Evolutionary conservation across 2,888 invertebrate genomes (phyloP), one percentile per base, ranked within the genome.

Genomic region (Microdon myrmicae): DNA sequence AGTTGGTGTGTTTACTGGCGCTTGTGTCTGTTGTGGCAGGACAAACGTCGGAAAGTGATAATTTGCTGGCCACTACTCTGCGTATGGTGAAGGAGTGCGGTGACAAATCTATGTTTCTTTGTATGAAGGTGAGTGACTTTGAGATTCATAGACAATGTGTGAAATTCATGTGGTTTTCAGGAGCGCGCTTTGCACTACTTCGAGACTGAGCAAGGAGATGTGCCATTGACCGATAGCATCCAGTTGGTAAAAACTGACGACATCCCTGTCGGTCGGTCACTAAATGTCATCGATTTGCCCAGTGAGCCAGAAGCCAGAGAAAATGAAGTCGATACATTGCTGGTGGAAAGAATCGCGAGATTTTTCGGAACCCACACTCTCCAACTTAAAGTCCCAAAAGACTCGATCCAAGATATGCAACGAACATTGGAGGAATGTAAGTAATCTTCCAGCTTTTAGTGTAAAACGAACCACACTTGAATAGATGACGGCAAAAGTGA

Each of bases 381-480:
- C 29, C 91, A 92, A 74, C 86, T 92, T 72, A 90, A 90, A 78
- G 84, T 92, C 71, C 91, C 92, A 71, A 86, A 86, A 61, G 85
- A 85, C 39, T 85, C 88, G 29, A 86, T 89, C 69, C 84, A 87
- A 69, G 88, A 89, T 71, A 83, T 91, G 76, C 86, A 89, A 74
- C 85, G 89, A 69, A 89, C 90, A n/a, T 82, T 90, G 37, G 91
- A 90, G 74, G 91, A 92, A 88, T 90, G 91, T 90, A 83, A 85
- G 76, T 75, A 68, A n/a, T n/a, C n/a, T n/a, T n/a, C n/a, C n/a
- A n/a, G n/a, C n/a, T n/a, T n/a, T n/a, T n/a, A n/a, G n/a, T n/a
- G n/a, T n/a, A n/a, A n/a, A n/a, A n/a, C n/a, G n/a, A n/a, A n/a
- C n/a, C n/a, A n/a, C n/a, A n/a, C n/a, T n/a, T n/a, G n/a, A n/a